Evolutionary conservation across 1,140 invertebrate genomes (phyloP), one percentile per base, ranked within the genome.

Genomic region (Bombus haemorrhoidalis): DNA sequence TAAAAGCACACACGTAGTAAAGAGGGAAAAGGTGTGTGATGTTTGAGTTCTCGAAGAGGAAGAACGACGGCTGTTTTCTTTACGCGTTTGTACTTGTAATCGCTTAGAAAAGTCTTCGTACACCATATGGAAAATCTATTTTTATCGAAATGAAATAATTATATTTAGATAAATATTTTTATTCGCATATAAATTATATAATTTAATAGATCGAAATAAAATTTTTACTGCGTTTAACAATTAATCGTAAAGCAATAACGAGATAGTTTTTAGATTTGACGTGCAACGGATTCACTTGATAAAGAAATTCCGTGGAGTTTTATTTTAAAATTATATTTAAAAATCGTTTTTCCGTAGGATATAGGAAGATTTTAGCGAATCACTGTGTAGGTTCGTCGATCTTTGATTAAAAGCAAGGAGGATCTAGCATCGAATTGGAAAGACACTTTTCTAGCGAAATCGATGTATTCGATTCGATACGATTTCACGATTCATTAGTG

Each of bases 1-100:
- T 73, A 64, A 57, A 79, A 89, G n/a, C 5, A 32, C 34, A 85
- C 64, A 62, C 66, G 78, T 47, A 57, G 62, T 53, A 88, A 78
- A 66, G 39, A n/a, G 53, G 62, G 8, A 15, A 1, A 15, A 86
- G 13, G 57, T 18, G 86, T 71, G 86, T 57, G 80, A 68, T 59
- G 59, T 64, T 57, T 68, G 32, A 53, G 47, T 72, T 71, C 39
- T 5, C 41, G 43, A 75, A 62, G 37, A 39, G 66, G 39, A 64
- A 81, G 37, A 73, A 68, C 81, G 74, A 68, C 72, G 34, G 80
- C 34, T 69, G 28, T 82, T 69, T 72, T 41, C 78, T 69, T 88
- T 78, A 15, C 15, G 32, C n/a, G 57, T n/a, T 3, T 34, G 2
- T 66, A 66, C 15, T 66, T 66, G 64, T 8, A 18, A 18, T 32